A percentile compares a stretch with the other conserved stretches of the same genome.
Conservation (phyloP, 2,113 vertebrate genomes). For the Dasypus novemcinctus region DNA sequence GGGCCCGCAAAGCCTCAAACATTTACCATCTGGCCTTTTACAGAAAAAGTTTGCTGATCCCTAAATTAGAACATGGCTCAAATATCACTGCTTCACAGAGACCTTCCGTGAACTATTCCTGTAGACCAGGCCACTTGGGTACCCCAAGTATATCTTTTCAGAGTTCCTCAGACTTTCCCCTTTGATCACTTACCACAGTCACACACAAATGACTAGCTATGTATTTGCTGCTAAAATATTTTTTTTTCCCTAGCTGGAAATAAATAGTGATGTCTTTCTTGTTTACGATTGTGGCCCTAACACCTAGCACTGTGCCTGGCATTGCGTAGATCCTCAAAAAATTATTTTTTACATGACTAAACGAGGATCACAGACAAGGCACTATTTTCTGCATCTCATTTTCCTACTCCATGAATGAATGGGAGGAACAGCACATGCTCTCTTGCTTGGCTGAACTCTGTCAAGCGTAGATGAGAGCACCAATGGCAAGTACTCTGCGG, state of each 20-base stretch:
- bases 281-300: background rate
- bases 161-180: background rate
- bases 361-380: background rate
- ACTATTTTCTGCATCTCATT: background rate
- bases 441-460: accelerated
- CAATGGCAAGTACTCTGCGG: accelerated
- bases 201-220: background rate
- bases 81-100: background rate
- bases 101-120: background rate
- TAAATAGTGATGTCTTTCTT: background rate
- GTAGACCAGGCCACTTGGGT: background rate
- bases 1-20: background rate
- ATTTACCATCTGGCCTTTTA: background rate
- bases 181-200: background rate
- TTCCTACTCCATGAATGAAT: background rate
- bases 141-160: background rate
- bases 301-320: accelerated
- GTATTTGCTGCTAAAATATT: background rate
- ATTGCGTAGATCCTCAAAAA: accelerated
- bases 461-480: background rate
- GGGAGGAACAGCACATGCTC: accelerated
- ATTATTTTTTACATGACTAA: background rate
- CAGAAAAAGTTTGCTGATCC: too few relatives aligned
- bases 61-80: background rate
- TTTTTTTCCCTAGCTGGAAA: background rate